Evolutionary conservation across 2,888 invertebrate genomes (phyloP), one percentile per base, ranked within the genome.

Genomic region (Tanaodytes sp.): DNA sequence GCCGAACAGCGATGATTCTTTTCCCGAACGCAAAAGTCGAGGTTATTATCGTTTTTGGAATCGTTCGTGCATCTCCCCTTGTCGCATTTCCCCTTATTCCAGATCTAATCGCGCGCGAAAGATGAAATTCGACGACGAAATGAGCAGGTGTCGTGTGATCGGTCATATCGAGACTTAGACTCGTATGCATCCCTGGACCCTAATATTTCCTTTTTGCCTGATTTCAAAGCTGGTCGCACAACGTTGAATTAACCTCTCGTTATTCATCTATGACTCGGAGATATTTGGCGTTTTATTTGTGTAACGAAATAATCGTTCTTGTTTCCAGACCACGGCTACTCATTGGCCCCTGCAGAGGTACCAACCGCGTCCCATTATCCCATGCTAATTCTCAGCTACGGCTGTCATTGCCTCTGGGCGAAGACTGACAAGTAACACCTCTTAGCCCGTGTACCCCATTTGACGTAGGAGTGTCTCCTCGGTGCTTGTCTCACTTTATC

Each of bases 371-470:
- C 82, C 83, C 81, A 84, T 84, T 84, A 84, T 84, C 84, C 83
- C 84, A 84, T 84, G 84, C 84, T 84, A 84, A 84, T 84, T 84
- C 80, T 78, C 76, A 73, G 79, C 80, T 76, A 79, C 77, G 82
- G 80, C 84, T 84, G 84, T 84, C 84, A 84, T 82, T 84, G 84
- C 83, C 83, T 82, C 79, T 76, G 80, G 82, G 78, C 76, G 76
- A 76, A 75, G 79, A 82, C 82, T 83, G 83, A 84, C 84, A 84
- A 82, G 81, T 83, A 84, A 84, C 84, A 84, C 84, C 84, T 83
- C 80, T 81, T 76, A 77, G 77, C 77, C 78, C 80, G 78, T 80
- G 80, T 80, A n/a, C n/a, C n/a, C 80, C 77, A 69, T 73, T 73
- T 62, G 72, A 54, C 71, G 68, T 73, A 72, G 74, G 73, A 75